Conservation (phyloP, 2,888 invertebrate genomes). For the Ferrisia virgata region DNA sequence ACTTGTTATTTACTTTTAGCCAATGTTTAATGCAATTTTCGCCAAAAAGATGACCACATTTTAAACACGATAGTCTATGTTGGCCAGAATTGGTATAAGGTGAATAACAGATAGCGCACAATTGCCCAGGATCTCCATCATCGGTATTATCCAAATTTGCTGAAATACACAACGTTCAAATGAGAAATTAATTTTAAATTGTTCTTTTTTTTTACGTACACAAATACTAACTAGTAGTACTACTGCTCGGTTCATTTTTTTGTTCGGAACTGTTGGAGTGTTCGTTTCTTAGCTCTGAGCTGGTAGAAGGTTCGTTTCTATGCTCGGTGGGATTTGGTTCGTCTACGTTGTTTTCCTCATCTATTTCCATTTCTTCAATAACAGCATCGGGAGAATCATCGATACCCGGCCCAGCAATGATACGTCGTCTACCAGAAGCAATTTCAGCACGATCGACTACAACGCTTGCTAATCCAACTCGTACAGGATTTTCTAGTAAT, state of each 20-base stretch:
- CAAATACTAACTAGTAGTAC: background rate
- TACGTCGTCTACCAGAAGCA: background rate
- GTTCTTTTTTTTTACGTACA: background rate
- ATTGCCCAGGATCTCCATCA: conserved; percentile 62
- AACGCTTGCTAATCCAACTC: background rate
- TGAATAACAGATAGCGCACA: conserved; percentile 86
- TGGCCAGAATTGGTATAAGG: conserved; percentile 80
- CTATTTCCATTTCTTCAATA: background rate
- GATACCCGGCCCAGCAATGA: background rate
- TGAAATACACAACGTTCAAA: background rate
- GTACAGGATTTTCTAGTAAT: background rate
- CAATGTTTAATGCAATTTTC: conserved; percentile 73
- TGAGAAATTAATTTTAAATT: background rate
- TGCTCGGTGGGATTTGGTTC: background rate
- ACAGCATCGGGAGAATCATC: background rate
- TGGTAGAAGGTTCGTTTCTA: background rate
- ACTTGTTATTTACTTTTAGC: conserved; percentile 62
- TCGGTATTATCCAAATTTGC: background rate
- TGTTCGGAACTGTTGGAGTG: background rate
- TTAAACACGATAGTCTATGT: conserved; percentile 80
- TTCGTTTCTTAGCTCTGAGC: background rate
- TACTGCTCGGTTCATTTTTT: background rate
- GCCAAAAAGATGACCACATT: conserved; percentile 92
- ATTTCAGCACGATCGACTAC: background rate
- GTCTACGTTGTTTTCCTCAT: background rate